phyloP scores from a whole-genome alignment of 1,140 invertebrate species.

The Pissodes strobi region DNA sequence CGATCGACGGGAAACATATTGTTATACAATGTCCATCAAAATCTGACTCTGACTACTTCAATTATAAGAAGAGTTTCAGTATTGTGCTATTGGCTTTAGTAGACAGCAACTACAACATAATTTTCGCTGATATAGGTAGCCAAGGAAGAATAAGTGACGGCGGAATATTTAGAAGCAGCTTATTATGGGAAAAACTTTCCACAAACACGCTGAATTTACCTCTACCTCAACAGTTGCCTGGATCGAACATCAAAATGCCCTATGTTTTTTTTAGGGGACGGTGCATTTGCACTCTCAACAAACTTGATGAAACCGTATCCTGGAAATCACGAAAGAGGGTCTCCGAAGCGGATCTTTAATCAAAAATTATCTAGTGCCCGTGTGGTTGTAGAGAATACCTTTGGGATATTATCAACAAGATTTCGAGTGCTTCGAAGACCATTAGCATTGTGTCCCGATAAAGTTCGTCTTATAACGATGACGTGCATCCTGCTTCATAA shows the following conservation, averaged over 20 bases:
- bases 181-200: slow-evolving; percentile 35
- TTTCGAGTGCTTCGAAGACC: too few relatives aligned
- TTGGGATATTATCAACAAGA: too few relatives aligned
- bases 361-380: background rate
- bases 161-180: slow-evolving; percentile 7
- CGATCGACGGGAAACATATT: slow-evolving; percentile 46
- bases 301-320: slow-evolving; percentile 52
- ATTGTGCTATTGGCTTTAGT: too few relatives aligned
- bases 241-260: slow-evolving; percentile 37
- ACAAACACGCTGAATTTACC: slow-evolving; percentile 42
- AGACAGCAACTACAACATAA: slow-evolving; percentile 45
- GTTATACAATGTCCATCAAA: too few relatives aligned
- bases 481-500: too few relatives aligned
- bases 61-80: slow-evolving; percentile 45
- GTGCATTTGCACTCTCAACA: slow-evolving; percentile 50
- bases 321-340: slow-evolving; percentile 30
- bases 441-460: too few relatives aligned
- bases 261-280: slow-evolving; percentile 51
- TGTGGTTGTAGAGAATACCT: background rate
- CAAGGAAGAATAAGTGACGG: too few relatives aligned
- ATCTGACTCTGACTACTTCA: too few relatives aligned
- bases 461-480: too few relatives aligned
- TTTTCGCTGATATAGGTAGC: slow-evolving; percentile 52
- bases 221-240: slow-evolving; percentile 33
- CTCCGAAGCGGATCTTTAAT: background rate